Evolutionary conservation across 2,888 invertebrate species (phyloP).

Genomic region (Ophion ventricosus): DNA sequence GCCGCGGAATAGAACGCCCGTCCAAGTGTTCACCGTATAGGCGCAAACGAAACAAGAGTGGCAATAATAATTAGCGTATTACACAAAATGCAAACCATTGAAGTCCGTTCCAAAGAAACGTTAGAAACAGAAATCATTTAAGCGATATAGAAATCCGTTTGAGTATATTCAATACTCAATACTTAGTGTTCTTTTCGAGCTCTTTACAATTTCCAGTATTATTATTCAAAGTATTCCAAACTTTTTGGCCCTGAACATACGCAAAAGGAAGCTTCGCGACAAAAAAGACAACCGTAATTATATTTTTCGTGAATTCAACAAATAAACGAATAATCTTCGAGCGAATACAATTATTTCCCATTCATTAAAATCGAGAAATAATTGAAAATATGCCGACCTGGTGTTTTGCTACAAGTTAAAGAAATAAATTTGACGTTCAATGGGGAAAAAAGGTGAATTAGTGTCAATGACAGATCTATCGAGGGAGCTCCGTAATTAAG

Average conservation of each 20-base stretch:
- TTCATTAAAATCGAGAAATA: neutral
- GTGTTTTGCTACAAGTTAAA: neutral
- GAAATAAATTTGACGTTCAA: neutral
- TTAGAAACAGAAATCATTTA: neutral
- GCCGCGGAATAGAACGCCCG: conserved; percentile 46
- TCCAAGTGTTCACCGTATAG: neutral
- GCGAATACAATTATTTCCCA: too few species aligned
- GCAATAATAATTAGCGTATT: conserved; percentile 38
- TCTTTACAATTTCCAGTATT: too few species aligned
- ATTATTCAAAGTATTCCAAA: too few species aligned
- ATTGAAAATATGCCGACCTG: neutral
- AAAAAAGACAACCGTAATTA: too few species aligned
- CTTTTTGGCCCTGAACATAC: too few species aligned
- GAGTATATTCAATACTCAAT: too few species aligned
- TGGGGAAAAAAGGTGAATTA: neutral
- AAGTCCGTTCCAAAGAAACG: conserved; percentile 12
- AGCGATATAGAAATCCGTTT: neutral
- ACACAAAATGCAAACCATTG: conserved; percentile 37
- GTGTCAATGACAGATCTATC: conserved; percentile 1
- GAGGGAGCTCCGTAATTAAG: conserved; percentile 27
- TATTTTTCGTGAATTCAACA: too few species aligned
- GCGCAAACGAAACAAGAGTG: conserved; percentile 10
- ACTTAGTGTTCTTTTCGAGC: too few species aligned
- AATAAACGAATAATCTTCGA: too few species aligned
- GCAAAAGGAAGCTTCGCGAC: too few species aligned